Evolutionary conservation across 1,140 invertebrate genomes (phyloP), one percentile per base, ranked within the genome.

Genomic region (Neodiprion virginianus): DNA sequence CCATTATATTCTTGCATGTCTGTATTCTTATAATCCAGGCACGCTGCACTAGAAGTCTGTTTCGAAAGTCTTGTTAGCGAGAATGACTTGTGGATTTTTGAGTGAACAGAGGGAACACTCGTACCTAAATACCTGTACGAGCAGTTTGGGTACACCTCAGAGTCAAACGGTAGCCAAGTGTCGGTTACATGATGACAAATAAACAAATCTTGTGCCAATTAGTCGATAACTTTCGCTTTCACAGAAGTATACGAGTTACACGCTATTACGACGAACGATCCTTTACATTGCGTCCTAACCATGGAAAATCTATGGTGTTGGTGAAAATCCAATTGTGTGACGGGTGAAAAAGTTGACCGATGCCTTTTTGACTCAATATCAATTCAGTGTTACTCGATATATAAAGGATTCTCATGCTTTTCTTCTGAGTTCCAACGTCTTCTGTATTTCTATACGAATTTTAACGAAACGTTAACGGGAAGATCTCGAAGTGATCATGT

Each of bases 1-100:
- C 28, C 28, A 40, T 40, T 40, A 40, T 40, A 3, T 40, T 40
- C 28, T 40, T 40, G 28, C 28, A 40, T 40, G 2, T 2, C 2
- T 40, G 28, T 40, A 21, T 40, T 40, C 28, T 40, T 40, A 5
- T 40, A 2, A 40, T 40, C 5, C 28, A 40, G 28, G 28, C 28
- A 40, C 28, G 28, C 28, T 40, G 28, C 28, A 5, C 28, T 40
- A 1, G 28, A 40, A 40, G 28, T 40, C 28, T 40, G 28, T 40
- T 40, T 40, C 28, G 28, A 40, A 40, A 74, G 71, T 77, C 83
- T 87, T 81, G 84, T 87, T 87, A 86, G 80, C 73, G 72, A 79
- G 79, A 80, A 83, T 87, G 86, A 87, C 84, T 86, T 75, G 81
- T 79, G 77, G 73, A 81, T 72, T 81, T 83, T 82, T 71, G 67